Conservation (phyloP, 2,888 invertebrate genomes). For the Disparrhopalites patrizii region DNA sequence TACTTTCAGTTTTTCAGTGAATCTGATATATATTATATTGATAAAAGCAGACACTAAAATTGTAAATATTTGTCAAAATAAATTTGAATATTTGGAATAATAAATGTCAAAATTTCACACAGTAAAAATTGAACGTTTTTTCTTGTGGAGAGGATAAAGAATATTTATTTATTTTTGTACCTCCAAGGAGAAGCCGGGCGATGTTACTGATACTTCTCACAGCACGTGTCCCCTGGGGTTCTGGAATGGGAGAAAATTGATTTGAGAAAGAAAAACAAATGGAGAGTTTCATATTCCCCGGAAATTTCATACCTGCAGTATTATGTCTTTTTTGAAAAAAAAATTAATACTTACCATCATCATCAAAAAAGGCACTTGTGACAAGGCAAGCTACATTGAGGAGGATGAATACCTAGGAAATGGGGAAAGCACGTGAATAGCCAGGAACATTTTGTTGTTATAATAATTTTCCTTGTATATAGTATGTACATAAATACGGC, state of each 20-base stretch:
- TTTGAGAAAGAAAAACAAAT: background rate
- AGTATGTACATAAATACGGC: background rate
- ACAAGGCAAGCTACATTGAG: background rate
- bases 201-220: conserved; percentile 44
- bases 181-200: conserved; percentile 47
- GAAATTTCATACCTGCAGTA: background rate
- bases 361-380: background rate
- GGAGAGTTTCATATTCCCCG: background rate
- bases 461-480: background rate
- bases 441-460: no score
- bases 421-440: background rate
- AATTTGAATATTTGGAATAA: background rate
- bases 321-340: background rate
- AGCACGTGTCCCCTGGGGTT: conserved; percentile 5
- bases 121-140: background rate
- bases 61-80: background rate
- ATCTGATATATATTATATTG: background rate
- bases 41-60: background rate
- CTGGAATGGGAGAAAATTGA: conserved; percentile 5
- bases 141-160: background rate
- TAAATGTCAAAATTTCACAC: background rate
- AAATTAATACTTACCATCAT: conserved; percentile 1
- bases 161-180: conserved; percentile 29
- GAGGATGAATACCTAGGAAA: background rate
- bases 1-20: background rate